Conservation (phyloP, 2,113 vertebrate genomes). For the Myiopsitta monachus region DNA sequence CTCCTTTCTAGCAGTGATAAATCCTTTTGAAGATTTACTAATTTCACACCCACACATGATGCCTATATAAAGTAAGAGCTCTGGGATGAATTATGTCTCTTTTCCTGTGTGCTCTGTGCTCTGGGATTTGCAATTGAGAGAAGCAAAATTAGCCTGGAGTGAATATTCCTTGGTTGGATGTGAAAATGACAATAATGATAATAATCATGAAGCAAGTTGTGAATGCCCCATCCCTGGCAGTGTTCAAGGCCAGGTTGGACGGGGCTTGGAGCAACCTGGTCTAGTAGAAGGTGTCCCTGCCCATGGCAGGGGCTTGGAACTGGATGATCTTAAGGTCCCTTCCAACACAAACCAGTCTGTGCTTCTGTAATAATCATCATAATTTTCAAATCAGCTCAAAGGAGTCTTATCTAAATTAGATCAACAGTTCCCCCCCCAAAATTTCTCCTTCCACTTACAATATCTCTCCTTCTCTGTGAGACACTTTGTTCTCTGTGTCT, state of each 20-base stretch:
- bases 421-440: background rate
- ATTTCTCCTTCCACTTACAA: background rate
- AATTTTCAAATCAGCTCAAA: background rate
- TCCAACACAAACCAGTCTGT: background rate
- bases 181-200: background rate
- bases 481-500: fast-evolving
- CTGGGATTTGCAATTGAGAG: background rate
- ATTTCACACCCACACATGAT: background rate
- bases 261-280: background rate
- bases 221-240: background rate
- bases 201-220: background rate
- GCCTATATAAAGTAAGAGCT: background rate
- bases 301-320: background rate
- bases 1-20: background rate
- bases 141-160: background rate
- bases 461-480: background rate
- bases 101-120: background rate
- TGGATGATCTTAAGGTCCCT: background rate
- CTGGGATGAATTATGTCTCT: background rate
- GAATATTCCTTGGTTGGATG: background rate
- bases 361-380: background rate
- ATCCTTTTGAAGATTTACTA: background rate
- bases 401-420: background rate
- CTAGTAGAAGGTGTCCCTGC: background rate
- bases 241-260: background rate